Evolutionary conservation across 1,140 invertebrate species (phyloP), one percentile per base, ranked within the genome.

Genomic region (Drosophila pachea): DNA sequence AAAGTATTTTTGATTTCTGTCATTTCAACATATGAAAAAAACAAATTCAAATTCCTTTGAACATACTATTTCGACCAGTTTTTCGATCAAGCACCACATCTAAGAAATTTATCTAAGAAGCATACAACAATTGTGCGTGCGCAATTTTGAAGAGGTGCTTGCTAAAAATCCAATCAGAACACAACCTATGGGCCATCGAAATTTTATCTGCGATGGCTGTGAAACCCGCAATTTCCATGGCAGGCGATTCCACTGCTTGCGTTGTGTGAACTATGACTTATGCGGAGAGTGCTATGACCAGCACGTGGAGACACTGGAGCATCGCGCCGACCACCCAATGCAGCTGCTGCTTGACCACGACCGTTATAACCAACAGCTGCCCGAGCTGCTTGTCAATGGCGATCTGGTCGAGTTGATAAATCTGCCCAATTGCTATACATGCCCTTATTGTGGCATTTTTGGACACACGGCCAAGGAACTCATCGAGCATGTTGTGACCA

Each of bases 391-490:
- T 9, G 32, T 59, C 5, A 50, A 47, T 29, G 63, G 69, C 4
- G 73, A 68, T 1, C 9, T 65, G 32, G 9, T 74, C 0, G 81
- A 84, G 0, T 29, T 74, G 8, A 43, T 84, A 29, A 73, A 84
- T 16, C 38, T 84, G n/a, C 45, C 70, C 47, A 81, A 84, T 32
- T 86, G 73, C 64, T 84, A 77, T 31, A 72, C 73, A 4, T 84
- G 81, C 7, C 81, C 81, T 8, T 77, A 81, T 9, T 84, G 81
- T 38, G 70, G 70, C 8, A 8, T 62, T 9, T 45, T 65, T 4
- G 81, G 73, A 1, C 48, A 66, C 22, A 68, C 74, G 12, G 81
- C 81, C 11, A 84, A 81, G 52, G 54, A 68, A 35, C 43, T 84
- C 5, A 84, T 84, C 14, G 64, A 77, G 6, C 81, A 84, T 14